Base-by-base conservation (phyloP, 2,113 vertebrate species). In the Percina caprodes region DNA sequence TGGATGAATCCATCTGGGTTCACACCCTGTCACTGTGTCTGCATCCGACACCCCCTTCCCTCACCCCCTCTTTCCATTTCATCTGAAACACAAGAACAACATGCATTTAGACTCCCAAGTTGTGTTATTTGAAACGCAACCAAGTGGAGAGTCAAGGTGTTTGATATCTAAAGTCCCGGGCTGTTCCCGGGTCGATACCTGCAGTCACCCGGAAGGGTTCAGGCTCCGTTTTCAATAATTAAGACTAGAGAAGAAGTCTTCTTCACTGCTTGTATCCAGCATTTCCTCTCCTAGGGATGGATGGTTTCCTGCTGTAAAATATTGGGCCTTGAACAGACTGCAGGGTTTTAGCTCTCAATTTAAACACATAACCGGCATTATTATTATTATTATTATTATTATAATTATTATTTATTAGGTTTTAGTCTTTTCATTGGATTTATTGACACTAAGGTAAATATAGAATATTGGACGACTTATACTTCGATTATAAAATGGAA, bases 21-120 rank as follows among this genome's bases (percentile, higher is more conserved):
- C 86, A 85, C 92, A 86, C 60, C 74, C 65, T 59, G 82, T 92
- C 90, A 49, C 77, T 89, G 93, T 91, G 92, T 94, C 91, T 93
- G 85, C 84, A 66, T 92, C 88, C 80, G 79, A 66, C 77, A 35
- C 55, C 65, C 59, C 26, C 10, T n/a, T n/a, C n/a, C n/a, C 46
- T 19, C 68, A 52, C 74, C 55, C 62, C 59, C 23, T 8, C 21
- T 33, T 23, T 72, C 55, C 76, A 86, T 76, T 76, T 39, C 56
- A 74, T 79, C 78, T 30, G 56, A 80, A 81, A 74, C 78, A 45
- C 24, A 3, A 63, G 66, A 60, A 24, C 62, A 45, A 61, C 80
- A 78, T 74, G 66, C 82, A 69, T 85, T 75, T 85, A 77, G 84
- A 82, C 80, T 82, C 45, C 23, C n/a, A 56, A 49, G 58, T 23